A percentile compares a stretch with the other conserved stretches of the same genome.
phyloP scores from a whole-genome alignment of 1,140 invertebrate species.

The Ptiloglossa arizonensis region DNA sequence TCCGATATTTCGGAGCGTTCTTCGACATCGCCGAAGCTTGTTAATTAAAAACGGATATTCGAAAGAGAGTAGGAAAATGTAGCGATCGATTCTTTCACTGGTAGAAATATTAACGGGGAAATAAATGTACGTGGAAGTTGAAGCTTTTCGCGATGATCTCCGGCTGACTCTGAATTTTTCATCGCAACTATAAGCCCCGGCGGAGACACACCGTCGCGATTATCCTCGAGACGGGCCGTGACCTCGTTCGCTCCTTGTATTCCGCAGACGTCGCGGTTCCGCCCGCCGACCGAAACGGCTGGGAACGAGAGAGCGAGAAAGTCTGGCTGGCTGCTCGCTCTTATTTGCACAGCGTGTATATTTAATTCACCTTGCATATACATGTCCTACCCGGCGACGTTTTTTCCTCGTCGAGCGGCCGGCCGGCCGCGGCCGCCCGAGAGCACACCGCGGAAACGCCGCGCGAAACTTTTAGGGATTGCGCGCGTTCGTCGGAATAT shows the following conservation, averaged over 20 bases:
- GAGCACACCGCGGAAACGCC: conserved; percentile 16
- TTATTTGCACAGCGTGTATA: conserved; percentile 68
- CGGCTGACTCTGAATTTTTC: not conserved
- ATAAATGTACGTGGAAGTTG: not conserved
- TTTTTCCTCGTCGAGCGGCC: conserved; percentile 49
- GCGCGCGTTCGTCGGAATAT: conserved; percentile 63
- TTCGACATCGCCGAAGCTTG: no score
- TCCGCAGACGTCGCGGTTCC: conserved; percentile 17
- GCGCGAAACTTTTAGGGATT: conserved; percentile 65
- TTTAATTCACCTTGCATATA: conserved; percentile 67
- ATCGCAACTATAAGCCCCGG: not conserved
- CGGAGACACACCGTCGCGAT: conserved; percentile 1
- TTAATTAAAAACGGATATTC: no score
- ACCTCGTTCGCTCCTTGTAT: conserved; percentile 17
- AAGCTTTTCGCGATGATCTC: not conserved
- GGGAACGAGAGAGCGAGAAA: conserved; percentile 34
- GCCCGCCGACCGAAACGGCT: conserved; percentile 28
- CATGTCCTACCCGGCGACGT: conserved; percentile 36
- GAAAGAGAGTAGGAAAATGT: no score
- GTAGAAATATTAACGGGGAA: no score
- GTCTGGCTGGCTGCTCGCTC: conserved; percentile 46
- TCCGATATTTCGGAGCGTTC: no score
- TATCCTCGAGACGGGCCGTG: conserved; percentile 24
- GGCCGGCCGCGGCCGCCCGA: not conserved
- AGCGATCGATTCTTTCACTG: no score